phyloP scores from a whole-genome alignment of 2,888 invertebrate species.

The Ichneumoninae sp. region DNA sequence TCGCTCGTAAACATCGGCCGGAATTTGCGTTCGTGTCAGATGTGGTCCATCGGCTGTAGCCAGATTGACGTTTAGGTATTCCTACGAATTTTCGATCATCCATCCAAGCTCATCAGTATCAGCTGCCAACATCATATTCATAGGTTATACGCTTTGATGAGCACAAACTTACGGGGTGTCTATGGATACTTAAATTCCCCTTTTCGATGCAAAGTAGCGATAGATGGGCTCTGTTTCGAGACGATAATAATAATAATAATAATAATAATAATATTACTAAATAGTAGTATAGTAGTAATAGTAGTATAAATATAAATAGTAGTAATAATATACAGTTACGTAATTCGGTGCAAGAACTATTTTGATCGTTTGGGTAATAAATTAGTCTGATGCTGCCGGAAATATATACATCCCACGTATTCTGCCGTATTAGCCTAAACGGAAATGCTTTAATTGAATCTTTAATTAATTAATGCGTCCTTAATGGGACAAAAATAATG shows the following conservation, averaged over 20 bases:
- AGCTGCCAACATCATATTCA: background rate
- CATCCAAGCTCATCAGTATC: background rate
- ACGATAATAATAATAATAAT: background rate
- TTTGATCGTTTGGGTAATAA: no score
- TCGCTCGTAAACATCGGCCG: slow-evolving; percentile 37
- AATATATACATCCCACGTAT: background rate
- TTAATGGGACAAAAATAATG: no score
- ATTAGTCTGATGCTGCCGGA: no score
- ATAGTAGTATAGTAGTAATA: no score
- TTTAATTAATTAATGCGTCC: background rate
- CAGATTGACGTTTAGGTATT: background rate
- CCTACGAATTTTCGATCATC: background rate
- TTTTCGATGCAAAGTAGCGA: background rate
- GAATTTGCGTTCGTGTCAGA: background rate
- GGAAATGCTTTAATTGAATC: background rate
- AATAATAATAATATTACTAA: no score
- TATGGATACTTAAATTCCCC: background rate
- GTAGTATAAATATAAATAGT: no score
- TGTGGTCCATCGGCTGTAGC: background rate
- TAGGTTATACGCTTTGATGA: background rate
- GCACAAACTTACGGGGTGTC: background rate
- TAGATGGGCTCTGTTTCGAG: no score
- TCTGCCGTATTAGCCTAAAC: background rate
- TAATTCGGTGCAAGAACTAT: no score
- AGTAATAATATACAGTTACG: no score